Conservation (phyloP, 2,797 vertebrate genomes). For the Hypotaenidia okinawae region DNA sequence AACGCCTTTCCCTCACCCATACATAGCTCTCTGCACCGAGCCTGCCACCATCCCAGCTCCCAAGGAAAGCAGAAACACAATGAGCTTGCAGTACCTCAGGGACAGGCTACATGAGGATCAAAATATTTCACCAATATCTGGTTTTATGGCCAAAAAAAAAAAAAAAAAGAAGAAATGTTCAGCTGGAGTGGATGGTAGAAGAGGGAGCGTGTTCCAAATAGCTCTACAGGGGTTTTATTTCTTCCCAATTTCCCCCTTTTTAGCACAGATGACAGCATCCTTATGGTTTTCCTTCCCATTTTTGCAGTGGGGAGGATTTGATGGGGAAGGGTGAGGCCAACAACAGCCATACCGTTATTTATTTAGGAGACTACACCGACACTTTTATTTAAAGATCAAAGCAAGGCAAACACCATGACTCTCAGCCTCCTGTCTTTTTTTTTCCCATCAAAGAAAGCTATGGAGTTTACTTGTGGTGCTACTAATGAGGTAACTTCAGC, state of each 20-base stretch:
- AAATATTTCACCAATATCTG: background rate
- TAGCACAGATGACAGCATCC: background rate
- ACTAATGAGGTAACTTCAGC: constrained; percentile 65
- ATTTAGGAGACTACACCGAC: background rate
- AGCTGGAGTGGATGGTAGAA: background rate
- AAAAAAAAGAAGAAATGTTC: background rate
- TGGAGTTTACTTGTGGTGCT: constrained; percentile 34
- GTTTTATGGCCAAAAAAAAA: background rate
- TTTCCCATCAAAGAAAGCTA: background rate
- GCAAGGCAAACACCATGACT: constrained; percentile 20
- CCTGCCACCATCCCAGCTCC: background rate
- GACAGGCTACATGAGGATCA: background rate
- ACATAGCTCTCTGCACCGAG: background rate
- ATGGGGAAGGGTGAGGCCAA: background rate
- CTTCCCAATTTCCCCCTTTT: background rate
- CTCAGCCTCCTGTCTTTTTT: background rate
- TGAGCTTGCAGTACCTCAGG: background rate
- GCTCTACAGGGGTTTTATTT: background rate
- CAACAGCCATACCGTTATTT: background rate
- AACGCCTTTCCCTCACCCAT: background rate
- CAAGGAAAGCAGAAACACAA: accelerated
- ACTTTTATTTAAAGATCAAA: constrained; percentile 60
- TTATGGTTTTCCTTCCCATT: background rate
- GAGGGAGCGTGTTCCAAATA: background rate
- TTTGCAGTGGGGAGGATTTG: background rate